Evolutionary conservation across 1,140 invertebrate species (phyloP).

Genomic region (Trachymyrmex septentrionalis): DNA sequence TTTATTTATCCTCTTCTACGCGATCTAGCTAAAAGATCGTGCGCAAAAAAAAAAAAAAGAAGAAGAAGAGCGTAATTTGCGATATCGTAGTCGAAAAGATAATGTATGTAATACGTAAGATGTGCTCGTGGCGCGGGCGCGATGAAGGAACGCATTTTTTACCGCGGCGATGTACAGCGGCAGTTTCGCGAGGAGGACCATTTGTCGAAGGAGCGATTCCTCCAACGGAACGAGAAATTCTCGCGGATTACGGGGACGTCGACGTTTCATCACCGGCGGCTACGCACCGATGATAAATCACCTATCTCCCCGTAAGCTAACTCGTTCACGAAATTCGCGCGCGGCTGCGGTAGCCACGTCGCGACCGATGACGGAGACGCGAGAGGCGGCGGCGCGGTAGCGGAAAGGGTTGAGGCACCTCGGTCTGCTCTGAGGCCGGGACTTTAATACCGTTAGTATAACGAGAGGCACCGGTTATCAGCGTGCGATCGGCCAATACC

Average conservation of each 20-base stretch:
- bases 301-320: constrained; percentile 66
- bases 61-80: not conserved
- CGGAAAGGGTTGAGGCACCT: constrained; percentile 24
- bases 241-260: constrained; percentile 70
- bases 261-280: constrained; percentile 63
- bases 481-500: constrained; percentile 74
- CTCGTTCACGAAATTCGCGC: constrained; percentile 73
- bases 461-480: constrained; percentile 73
- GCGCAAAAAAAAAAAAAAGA: too few relatives aligned
- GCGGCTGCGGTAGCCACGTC: constrained; percentile 38
- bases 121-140: constrained; percentile 12
- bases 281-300: constrained; percentile 70
- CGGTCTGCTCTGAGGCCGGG: constrained; percentile 22
- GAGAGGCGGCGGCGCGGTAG: not conserved
- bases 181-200: constrained; percentile 30
- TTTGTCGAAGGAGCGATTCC: constrained; percentile 59
- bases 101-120: constrained; percentile 49
- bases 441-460: constrained; percentile 76
- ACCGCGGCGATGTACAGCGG: constrained; percentile 7
- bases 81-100: constrained; percentile 27
- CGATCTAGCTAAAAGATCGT: not conserved
- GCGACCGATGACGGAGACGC: constrained; percentile 15
- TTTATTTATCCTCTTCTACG: not conserved
- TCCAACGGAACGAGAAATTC: constrained; percentile 67
- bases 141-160: constrained; percentile 56